These are phyloP conservation scores for Nymphalis polychloros DNA, from an alignment of 2,888 invertebrate genomes.

Conservation along the genomic window DNA sequence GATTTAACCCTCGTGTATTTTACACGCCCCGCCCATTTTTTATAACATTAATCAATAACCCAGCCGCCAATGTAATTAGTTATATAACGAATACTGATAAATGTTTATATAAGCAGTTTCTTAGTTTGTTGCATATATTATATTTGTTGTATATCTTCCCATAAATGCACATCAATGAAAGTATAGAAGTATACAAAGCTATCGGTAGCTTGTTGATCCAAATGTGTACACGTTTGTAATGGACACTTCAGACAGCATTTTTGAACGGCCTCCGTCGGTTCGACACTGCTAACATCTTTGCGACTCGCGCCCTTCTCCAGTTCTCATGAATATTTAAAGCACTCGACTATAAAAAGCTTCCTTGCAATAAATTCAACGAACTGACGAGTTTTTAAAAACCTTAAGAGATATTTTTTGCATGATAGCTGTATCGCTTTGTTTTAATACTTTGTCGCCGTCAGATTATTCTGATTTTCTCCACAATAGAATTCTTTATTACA, in stretches of 20 bases:
- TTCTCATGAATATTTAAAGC: slow-evolving; percentile 10
- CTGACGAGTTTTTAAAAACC: slow-evolving; percentile 10
- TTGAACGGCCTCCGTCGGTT: background rate
- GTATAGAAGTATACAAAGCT: background rate
- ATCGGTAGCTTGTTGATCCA: slow-evolving; percentile 1
- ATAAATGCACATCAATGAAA: background rate
- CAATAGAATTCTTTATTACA: background rate
- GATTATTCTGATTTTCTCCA: background rate
- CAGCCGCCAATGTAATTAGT: too few relatives aligned
- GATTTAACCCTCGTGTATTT: too few relatives aligned
- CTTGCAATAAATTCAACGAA: slow-evolving; percentile 10
- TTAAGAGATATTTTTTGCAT: slow-evolving; percentile 6
- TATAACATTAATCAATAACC: too few relatives aligned
- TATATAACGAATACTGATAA: too few relatives aligned
- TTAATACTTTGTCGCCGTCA: slow-evolving; percentile 3
- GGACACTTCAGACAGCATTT: slow-evolving; percentile 4
- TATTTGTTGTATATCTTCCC: background rate
- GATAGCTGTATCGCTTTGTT: slow-evolving; percentile 4
- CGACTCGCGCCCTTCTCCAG: slow-evolving; percentile 5
- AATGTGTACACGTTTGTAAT: slow-evolving; percentile 10
- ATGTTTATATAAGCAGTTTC: background rate
- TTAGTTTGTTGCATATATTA: background rate
- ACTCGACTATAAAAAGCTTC: slow-evolving; percentile 12
- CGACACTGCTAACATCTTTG: slow-evolving; percentile 5
- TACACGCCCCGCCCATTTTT: too few relatives aligned